phyloP scores from a whole-genome alignment of 92 coral and sea anemone genomes.

The Pocillopora meandrina region DNA sequence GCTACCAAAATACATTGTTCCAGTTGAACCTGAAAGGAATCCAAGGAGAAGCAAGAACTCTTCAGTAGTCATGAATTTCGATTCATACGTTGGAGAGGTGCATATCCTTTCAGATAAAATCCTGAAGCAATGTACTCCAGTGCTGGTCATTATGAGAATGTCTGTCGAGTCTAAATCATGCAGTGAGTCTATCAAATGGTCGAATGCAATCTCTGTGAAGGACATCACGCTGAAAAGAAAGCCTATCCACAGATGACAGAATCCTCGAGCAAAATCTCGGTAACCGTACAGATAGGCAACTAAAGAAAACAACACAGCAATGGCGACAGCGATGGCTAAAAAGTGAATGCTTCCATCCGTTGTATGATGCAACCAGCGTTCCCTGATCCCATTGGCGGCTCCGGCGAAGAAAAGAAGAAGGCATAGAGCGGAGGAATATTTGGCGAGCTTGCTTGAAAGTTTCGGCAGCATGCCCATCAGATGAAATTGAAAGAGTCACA shows the following conservation, averaged over 20 bases:
- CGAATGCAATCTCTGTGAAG: constrained; percentile 93
- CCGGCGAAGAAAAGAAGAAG: constrained; percentile 73
- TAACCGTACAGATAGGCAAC: constrained; percentile 82
- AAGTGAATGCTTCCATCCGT: constrained; percentile 83
- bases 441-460: constrained; percentile 29
- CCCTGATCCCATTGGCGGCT: constrained; percentile 82
- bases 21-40: constrained; percentile 81
- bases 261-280: constrained; percentile 76
- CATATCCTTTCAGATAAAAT: constrained; percentile 72
- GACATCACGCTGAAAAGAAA: constrained; percentile 90
- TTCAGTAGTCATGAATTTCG: constrained; percentile 73
- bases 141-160: constrained; percentile 81
- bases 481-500: neutral
- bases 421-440: constrained; percentile 71
- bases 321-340: constrained; percentile 75
- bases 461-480: constrained; percentile 11
- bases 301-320: constrained; percentile 77
- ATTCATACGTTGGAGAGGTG: constrained; percentile 56
- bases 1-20: constrained; percentile 73
- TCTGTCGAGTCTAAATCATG: constrained; percentile 94
- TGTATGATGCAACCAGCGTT: constrained; percentile 93
- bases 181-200: constrained; percentile 78
- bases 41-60: constrained; percentile 85
- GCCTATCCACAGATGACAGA: constrained; percentile 90
- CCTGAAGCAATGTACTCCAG: constrained; percentile 67